Evolutionary conservation across 2,888 invertebrate genomes (phyloP).

Genomic region (Dastarcus helophoroides): DNA sequence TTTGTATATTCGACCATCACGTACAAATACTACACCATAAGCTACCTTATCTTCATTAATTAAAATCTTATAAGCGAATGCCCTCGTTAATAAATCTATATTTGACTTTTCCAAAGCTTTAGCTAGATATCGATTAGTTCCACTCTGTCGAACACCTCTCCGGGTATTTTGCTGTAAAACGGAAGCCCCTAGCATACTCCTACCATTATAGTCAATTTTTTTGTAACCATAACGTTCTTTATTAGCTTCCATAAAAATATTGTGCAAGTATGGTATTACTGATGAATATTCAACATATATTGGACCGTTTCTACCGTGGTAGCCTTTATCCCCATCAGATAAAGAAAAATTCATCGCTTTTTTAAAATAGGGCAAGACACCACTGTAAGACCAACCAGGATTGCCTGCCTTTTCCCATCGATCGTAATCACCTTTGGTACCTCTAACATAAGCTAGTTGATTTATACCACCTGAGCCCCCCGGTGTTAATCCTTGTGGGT

Average conservation of each 20-base stretch:
- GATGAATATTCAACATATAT: constrained; percentile 13
- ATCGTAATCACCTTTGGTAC: constrained; percentile 14
- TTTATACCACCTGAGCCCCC: constrained; percentile 17
- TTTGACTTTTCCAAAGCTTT: constrained; percentile 12
- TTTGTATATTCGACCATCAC: constrained; percentile 10
- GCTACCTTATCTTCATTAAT: constrained; percentile 14
- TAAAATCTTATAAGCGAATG: constrained; percentile 12
- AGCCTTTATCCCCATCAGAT: constrained; percentile 34
- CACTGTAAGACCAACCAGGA: constrained; percentile 16
- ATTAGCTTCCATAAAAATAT: constrained; percentile 10
- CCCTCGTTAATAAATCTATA: constrained; percentile 11
- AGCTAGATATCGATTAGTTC: constrained; percentile 12
- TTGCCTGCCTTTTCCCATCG: constrained; percentile 13
- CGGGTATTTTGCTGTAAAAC: constrained; percentile 11
- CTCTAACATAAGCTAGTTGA: constrained; percentile 14
- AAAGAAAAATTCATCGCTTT: constrained; percentile 16
- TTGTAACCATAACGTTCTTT: constrained; percentile 25
- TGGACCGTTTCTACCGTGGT: constrained; percentile 14
- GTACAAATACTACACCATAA: constrained; percentile 13
- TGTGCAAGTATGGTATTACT: constrained; percentile 8
- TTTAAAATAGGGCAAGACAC: constrained; percentile 16
- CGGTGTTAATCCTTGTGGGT: constrained; percentile 15
- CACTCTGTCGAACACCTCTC: constrained; percentile 13
- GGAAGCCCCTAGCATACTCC: constrained; percentile 10
- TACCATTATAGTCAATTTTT: constrained; percentile 14